phyloP scores from a whole-genome alignment of 2,797 vertebrate species.

The Peromyscus aztecus region DNA sequence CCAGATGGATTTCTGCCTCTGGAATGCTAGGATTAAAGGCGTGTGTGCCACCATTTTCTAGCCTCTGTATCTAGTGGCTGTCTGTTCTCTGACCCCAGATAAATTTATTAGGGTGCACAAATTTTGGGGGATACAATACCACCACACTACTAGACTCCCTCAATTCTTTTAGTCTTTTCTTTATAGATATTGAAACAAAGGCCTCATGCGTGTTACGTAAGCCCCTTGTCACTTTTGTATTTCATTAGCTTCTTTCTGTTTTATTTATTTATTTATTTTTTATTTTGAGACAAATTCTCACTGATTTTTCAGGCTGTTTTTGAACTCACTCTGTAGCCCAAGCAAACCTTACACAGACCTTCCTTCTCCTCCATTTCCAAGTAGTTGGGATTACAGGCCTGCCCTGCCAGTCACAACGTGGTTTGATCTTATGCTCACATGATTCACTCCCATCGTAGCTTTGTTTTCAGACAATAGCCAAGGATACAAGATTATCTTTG shows the following conservation, averaged over 20 bases:
- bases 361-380: not conserved
- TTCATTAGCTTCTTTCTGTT: not conserved
- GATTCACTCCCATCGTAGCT: not conserved
- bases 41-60: too few species aligned
- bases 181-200: not conserved
- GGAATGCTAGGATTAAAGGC: too few species aligned
- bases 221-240: not conserved
- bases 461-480: constrained; percentile 7
- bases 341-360: not conserved
- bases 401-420: not conserved
- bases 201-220: not conserved
- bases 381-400: not conserved
- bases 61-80: too few species aligned
- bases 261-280: not conserved
- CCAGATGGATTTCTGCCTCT: too few species aligned
- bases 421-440: constrained; percentile 4
- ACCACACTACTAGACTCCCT: not conserved
- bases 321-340: not conserved
- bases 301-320: not conserved
- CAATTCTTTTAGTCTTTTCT: not conserved
- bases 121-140: too few species aligned
- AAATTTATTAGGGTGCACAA: too few species aligned
- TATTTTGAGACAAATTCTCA: not conserved
- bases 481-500: constrained; percentile 41
- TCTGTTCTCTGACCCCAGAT: too few species aligned